Base-by-base conservation (phyloP, 2,797 vertebrate genomes). In the Agapornis canus region DNA sequence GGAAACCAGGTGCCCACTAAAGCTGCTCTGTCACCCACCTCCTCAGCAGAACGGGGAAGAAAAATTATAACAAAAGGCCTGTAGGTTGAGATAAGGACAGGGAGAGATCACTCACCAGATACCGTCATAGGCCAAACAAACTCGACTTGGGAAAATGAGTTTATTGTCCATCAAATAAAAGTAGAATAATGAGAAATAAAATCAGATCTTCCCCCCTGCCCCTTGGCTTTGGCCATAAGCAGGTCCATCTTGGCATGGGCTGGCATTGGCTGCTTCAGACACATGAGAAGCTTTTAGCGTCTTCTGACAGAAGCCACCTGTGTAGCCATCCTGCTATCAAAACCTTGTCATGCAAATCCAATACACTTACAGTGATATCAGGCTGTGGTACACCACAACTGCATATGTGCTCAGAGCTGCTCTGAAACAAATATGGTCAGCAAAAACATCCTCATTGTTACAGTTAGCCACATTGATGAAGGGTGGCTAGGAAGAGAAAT, bases 211-310 rank as follows among this genome's bases (percentile, higher is more conserved):
- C 21, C 21, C 54, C n/a, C 21, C 21, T 13, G 13, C 54, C n/a
- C 9, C 9, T 32, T 21, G 5, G 20, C 26, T 27, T 68, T 49
- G 65, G 25, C 43, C 43, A 20, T 18, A 3, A 9, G 47, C 26
- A 6, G 26, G 27, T 70, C 27, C 2, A 1, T 31, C 35, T 51
- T 23, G 8, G 18, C 45, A 19, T 12, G 0, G 0, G 15, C 27
- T 52, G 48, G 27, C 29, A 60, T 19, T 27, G 35, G 35, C 35
- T 39, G 11, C 25, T 37, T 37, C 35, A 37, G 25, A 9, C 35
- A 39, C 26, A 9, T 37, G 18, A 39, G 59, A 29, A 60, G 37
- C 25, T 60, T 60, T 27, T 39, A 39, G 26, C 59, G 27, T 11
- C 35, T 60, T 39, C 59, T 57, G 32, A 35, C 23, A 57, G 56